Base-by-base conservation (phyloP, 1,140 invertebrate genomes). In the Gryon sp. region DNA sequence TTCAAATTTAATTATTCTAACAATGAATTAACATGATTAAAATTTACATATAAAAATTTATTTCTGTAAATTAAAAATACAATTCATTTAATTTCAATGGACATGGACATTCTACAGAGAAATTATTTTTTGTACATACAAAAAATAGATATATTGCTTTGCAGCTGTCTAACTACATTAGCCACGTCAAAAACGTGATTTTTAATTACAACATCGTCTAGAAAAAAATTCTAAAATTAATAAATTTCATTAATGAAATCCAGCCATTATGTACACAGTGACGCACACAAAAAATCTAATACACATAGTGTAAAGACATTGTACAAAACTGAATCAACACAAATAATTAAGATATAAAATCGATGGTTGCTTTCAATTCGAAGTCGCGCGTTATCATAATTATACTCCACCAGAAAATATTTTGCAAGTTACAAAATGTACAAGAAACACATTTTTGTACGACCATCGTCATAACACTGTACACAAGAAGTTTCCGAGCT, bases 1-100 rank as follows among this genome's bases (percentile, higher is more conserved):
- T n/a, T n/a, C n/a, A n/a, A n/a, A n/a, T n/a, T 28, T 28, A 28
- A 9, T 28, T 28, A 28, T 28, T 28, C 7, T 9, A 28, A 7
- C 2, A 28, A 9, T 28, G n/a, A n/a, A 4, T 65, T 88, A 45
- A 85, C 84, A 12, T 89, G 43, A 83, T 3, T 52, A 6, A 52
- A 20, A 48, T 52, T 59, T 52, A 57, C 50, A 6, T 76, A 63
- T 3, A 43, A 76, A 69, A 68, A 55, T 24, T 34, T 36, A 41
- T 40, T 63, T 59, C 16, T 65, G 11, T 24, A 46, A 46, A 55
- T 60, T 52, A 59, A 11, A n/a, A n/a, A n/a, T n/a, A n/a, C n/a
- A n/a, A n/a, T n/a, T n/a, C n/a, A n/a, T n/a, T n/a, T n/a, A 28
- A 18, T 22, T 22, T 20, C 18, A 55, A 24, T 28, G 12, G 9